A percentile compares a stretch with the other conserved stretches of the same genome.
Evolutionary conservation across 92 coral and sea anemone genomes (phyloP).

Genomic region (Paramuricea clavata): DNA sequence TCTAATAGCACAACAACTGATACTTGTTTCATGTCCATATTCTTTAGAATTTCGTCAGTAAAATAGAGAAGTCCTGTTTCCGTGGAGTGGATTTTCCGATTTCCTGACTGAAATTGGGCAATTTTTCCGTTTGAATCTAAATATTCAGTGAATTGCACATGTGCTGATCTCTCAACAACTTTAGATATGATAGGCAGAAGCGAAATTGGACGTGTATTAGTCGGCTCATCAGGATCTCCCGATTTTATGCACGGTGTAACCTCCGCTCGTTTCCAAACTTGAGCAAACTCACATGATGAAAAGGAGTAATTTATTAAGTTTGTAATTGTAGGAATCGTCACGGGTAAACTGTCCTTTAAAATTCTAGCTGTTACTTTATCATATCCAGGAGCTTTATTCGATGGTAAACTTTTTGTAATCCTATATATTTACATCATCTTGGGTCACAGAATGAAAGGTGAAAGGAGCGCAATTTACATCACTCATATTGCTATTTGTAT

Average conservation of each 20-base stretch:
- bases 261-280: conserved; percentile 59
- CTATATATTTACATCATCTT: conserved; percentile 64
- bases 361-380: conserved; percentile 49
- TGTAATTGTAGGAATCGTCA: conserved; percentile 41
- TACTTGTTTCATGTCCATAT: conserved; percentile 54
- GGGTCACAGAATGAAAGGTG: conserved; percentile 32
- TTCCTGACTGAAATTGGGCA: not conserved
- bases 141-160: conserved; percentile 49
- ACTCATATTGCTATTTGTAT: too few relatives aligned
- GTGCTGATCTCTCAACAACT: conserved; percentile 24
- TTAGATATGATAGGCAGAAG: too few relatives aligned
- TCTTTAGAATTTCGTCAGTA: conserved; percentile 58
- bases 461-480: too few relatives aligned
- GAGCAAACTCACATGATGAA: conserved; percentile 48
- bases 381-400: conserved; percentile 63
- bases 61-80: conserved; percentile 53
- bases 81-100: conserved; percentile 15
- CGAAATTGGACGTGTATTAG: conserved; percentile 53
- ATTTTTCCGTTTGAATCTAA: conserved; percentile 38
- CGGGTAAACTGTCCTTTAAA: conserved; percentile 45
- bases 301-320: conserved; percentile 63
- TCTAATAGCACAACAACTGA: conserved; percentile 59
- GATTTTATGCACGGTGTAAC: conserved; percentile 38
- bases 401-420: conserved; percentile 29
- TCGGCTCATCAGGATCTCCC: conserved; percentile 44